A percentile compares a stretch with the other conserved stretches of the same genome.
Conservation (phyloP, 1,140 invertebrate species). For the Macrobrachium nipponense region DNA sequence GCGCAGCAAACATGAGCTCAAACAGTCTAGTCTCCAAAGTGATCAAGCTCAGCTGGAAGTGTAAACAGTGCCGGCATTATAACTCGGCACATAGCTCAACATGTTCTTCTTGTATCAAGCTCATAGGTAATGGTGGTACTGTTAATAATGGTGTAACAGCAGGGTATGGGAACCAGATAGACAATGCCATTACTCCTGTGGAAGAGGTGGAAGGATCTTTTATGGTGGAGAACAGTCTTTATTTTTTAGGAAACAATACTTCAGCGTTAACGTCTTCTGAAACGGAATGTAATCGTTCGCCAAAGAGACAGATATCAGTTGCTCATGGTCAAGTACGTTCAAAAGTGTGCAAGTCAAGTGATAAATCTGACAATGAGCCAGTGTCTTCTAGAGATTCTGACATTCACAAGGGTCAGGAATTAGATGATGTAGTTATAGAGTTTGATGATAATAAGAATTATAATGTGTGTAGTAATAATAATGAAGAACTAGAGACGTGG, state of each 20-base stretch:
- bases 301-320: constrained; percentile 45
- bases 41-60: constrained; percentile 57
- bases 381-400: constrained; percentile 10
- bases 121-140: constrained; percentile 41
- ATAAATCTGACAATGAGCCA: constrained; percentile 39
- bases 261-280: constrained; percentile 41
- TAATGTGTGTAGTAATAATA: constrained; percentile 31
- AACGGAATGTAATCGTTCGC: constrained; percentile 47
- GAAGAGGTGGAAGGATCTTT: constrained; percentile 52
- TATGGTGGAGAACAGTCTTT: constrained; percentile 55
- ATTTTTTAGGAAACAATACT: constrained; percentile 51
- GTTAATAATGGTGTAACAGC: constrained; percentile 10
- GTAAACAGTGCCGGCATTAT: constrained; percentile 53
- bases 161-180: constrained; percentile 23
- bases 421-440: constrained; percentile 27
- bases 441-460: constrained; percentile 48
- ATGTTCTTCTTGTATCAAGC: constrained; percentile 55
- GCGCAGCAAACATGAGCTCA: constrained; percentile 55
- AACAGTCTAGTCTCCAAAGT: constrained; percentile 41
- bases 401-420: not conserved
- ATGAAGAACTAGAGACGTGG: constrained; percentile 51
- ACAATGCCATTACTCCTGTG: constrained; percentile 43
- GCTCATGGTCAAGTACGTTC: constrained; percentile 38
- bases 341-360: constrained; percentile 44
- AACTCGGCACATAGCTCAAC: constrained; percentile 54